These are phyloP conservation scores for Ammodytes dubius DNA, from an alignment of 2,113 vertebrate species.

Conservation along the genomic window DNA sequence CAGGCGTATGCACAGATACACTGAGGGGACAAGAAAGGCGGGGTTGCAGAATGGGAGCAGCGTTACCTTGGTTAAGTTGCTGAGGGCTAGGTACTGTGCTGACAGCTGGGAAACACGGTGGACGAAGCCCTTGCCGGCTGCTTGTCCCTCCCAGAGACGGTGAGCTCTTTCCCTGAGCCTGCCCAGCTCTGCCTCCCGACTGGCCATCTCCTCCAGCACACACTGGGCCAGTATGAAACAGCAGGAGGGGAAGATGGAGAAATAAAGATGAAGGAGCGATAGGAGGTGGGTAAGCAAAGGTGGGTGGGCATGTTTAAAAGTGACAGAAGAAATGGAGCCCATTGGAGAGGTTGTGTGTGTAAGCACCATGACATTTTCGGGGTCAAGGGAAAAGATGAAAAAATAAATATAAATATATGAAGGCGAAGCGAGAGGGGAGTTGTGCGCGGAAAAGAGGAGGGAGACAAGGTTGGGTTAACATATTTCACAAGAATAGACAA, in stretches of 20 bases:
- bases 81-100: constrained; percentile 94
- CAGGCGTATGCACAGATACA: constrained; percentile 10
- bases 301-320: constrained; percentile 25
- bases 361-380: constrained; percentile 24
- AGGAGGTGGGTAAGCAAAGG: constrained; percentile 21
- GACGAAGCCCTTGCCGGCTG: constrained; percentile 95
- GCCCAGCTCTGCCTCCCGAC: constrained; percentile 92
- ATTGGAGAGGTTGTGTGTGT: constrained; percentile 35
- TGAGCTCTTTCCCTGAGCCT: constrained; percentile 95
- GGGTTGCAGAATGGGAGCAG: constrained; percentile 27
- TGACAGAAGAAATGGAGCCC: constrained; percentile 28
- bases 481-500: constrained; percentile 40
- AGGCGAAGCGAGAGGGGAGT: constrained; percentile 9
- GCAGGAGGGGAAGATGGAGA: constrained; percentile 41
- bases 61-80: constrained; percentile 97
- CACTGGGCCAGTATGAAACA: constrained; percentile 87
- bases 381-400: constrained; percentile 41
- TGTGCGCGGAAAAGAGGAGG: constrained; percentile 19
- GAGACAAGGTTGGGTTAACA: constrained; percentile 40
- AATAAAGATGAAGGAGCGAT: constrained; percentile 37
- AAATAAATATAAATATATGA: constrained; percentile 25
- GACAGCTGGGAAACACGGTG: constrained; percentile 97
- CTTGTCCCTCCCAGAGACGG: constrained; percentile 95
- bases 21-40: not conserved
- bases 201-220: constrained; percentile 95